A percentile compares a stretch with the other conserved stretches of the same genome.
These are phyloP conservation scores for Acrobeloides nanus DNA, from an alignment of 2,888 invertebrate species.

Conservation along the genomic window DNA sequence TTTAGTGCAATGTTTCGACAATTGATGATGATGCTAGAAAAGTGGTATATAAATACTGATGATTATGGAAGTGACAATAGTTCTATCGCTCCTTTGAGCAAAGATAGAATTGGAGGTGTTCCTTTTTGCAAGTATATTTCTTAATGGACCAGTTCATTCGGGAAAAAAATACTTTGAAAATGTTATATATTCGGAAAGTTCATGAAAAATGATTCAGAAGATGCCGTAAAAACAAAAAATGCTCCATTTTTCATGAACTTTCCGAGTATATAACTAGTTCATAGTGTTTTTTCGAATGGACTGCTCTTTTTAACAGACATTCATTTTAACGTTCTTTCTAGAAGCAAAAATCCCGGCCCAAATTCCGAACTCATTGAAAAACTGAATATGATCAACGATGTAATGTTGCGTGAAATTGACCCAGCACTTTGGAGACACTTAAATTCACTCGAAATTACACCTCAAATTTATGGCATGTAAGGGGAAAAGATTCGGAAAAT, in stretches of 20 bases:
- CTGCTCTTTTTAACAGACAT: no score
- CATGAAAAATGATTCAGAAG: no score
- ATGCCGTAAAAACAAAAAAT: no score
- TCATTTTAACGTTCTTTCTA: no score
- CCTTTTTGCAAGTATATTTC: constrained; percentile 2
- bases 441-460: constrained; percentile 68
- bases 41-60: constrained; percentile 54
- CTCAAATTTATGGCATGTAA: constrained; percentile 78
- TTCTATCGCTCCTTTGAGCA: no score
- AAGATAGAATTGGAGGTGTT: no score
- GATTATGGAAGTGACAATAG: no score
- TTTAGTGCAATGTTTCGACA: constrained; percentile 57
- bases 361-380: constrained; percentile 32
- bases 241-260: no score
- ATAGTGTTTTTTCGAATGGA: no score
- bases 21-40: constrained; percentile 58
- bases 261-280: no score
- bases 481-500: constrained; percentile 14
- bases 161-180: constrained; percentile 1
- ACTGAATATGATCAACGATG: constrained; percentile 56
- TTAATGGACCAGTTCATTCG: no score
- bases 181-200: constrained; percentile 8
- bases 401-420: constrained; percentile 65
- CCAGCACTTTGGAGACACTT: constrained; percentile 65
- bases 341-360: no score